These are phyloP conservation scores for Crax fasciolata DNA, from an alignment of 2,797 vertebrate genomes.

Conservation along the genomic window DNA sequence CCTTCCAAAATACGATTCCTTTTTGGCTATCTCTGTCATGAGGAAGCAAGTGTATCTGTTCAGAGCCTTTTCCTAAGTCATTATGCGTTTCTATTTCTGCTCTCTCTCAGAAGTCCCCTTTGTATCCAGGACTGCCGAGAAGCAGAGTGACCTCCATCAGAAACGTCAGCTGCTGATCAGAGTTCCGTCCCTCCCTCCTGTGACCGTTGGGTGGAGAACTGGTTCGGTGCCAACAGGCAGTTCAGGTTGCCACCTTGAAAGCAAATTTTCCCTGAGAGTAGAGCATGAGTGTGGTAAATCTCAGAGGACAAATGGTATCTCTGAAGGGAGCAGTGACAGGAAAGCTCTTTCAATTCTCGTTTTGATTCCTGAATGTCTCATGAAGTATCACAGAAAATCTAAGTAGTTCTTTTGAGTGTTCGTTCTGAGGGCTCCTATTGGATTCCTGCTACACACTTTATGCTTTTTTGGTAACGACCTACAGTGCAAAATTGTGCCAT, in stretches of 20 bases:
- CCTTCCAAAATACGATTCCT: not conserved
- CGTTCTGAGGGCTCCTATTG: not conserved
- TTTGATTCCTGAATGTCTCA: not conserved
- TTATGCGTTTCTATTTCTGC: not conserved
- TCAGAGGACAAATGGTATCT: not conserved
- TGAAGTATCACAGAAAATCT: not conserved
- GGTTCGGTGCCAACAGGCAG: not conserved
- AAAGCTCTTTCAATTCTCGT: conserved; percentile 5
- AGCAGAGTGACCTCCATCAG: not conserved
- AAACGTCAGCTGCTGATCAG: not conserved
- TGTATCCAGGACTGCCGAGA: not conserved
- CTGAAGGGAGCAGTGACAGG: conserved; percentile 13
- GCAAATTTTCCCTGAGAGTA: conserved; percentile 41
- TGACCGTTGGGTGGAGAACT: not conserved
- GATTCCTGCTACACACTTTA: not conserved
- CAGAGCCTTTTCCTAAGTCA: not conserved
- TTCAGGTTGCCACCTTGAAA: conserved; percentile 57
- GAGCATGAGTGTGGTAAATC: not conserved
- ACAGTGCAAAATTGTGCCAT: not conserved
- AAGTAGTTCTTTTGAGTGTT: not conserved
- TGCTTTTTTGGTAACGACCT: not conserved
- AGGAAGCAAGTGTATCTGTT: not conserved
- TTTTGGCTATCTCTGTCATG: not conserved
- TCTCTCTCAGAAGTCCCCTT: not conserved
- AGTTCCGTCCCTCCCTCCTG: not conserved